phyloP scores from a whole-genome alignment of 2,797 vertebrate genomes.

The Podarcis siculus region DNA sequence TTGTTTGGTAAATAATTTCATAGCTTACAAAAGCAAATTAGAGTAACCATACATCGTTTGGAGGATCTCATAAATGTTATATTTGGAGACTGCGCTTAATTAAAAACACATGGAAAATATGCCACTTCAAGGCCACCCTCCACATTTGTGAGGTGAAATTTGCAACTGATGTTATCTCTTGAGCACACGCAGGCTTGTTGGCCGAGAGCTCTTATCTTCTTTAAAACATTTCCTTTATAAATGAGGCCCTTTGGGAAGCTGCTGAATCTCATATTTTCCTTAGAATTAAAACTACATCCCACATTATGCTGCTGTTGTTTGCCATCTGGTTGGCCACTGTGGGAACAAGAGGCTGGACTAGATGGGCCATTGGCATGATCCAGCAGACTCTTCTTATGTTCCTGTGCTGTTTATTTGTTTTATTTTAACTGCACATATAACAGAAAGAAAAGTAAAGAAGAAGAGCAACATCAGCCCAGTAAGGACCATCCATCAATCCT shows the following conservation, averaged over 20 bases:
- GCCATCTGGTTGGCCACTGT: too few species aligned
- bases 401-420: too few species aligned
- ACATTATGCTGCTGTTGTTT: too few species aligned
- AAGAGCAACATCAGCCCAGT: too few species aligned
- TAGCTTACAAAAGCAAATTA: not conserved
- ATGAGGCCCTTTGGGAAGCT: not conserved
- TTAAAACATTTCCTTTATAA: not conserved
- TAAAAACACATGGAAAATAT: not conserved
- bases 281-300: not conserved
- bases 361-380: too few species aligned
- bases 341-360: too few species aligned
- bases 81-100: not conserved
- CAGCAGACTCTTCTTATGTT: too few species aligned
- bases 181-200: not conserved
- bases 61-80: not conserved
- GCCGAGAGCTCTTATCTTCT: not conserved
- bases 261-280: not conserved
- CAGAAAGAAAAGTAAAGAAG: too few species aligned
- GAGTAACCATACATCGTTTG: not conserved
- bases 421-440: too few species aligned
- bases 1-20: not conserved
- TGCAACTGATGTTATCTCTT: not conserved
- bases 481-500: not conserved
- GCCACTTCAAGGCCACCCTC: not conserved
- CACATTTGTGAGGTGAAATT: not conserved